Evolutionary conservation across 2,113 vertebrate species (phyloP), one percentile per base, ranked within the genome.

Genomic region (Ceratotherium simum): DNA sequence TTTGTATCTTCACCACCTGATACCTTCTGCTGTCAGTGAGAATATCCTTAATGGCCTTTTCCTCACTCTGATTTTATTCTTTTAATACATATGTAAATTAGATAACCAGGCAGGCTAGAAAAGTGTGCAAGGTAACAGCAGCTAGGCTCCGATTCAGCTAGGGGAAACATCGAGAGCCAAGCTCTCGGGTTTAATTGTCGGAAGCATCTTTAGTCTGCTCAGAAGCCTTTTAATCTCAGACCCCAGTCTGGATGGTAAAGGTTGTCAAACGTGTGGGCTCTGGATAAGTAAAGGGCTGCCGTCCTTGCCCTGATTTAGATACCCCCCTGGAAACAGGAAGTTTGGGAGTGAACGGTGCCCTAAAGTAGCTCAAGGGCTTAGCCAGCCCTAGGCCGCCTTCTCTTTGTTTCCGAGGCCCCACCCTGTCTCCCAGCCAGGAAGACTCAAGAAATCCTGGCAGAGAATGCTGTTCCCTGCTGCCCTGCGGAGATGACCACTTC

Each of bases 401-500:
- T 69, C 69, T 95, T 89, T 96, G 95, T 96, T 97, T 96, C 83
- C 21, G 6, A 93, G 96, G 92, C 96, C 95, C 95, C 96, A 97
- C 97, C 96, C 96, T 96, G 58, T 95, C 90, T 97, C 72, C 90
- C 81, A 29, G 92, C 96, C 80, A 90, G 94, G 70, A 29, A 98
- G 90, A 95, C 96, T 90, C 58, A 72, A 96, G 93, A 95, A 97
- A 91, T 87, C 54, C 90, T 98, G 98, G 97, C 98, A 97, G 90
- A 84, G 83, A 83, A 65, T 8, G 36, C 27, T 46, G 84, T 72
- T 95, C 97, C 95, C 96, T 33, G 95, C 92, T 87, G 91, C 85
- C 91, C 95, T 81, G 86, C n/a, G 48, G 97, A 98, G 98, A 96
- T 94, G 98, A 96, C 96, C 96, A 97, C 97, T 98, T 97, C 92